A percentile compares a stretch with the other conserved stretches of the same genome.
Conservation (phyloP, 1,140 invertebrate species). For the Dendroctonus valens region DNA sequence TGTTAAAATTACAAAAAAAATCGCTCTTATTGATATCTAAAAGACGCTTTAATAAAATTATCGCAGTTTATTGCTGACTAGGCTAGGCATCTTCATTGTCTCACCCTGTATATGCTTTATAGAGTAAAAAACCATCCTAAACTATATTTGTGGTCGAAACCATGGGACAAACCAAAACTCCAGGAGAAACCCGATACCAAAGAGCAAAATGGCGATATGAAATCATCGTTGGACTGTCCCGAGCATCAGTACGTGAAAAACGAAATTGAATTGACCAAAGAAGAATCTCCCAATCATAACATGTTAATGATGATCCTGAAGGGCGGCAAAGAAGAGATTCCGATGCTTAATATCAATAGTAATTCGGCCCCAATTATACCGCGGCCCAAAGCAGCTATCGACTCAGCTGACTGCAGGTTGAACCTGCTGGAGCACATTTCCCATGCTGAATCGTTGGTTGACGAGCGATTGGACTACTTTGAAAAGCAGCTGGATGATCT, state of each 20-base stretch:
- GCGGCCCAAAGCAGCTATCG: conserved; percentile 77
- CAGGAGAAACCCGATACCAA: conserved; percentile 42
- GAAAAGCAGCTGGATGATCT: conserved; percentile 70
- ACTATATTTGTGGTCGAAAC: conserved; percentile 81
- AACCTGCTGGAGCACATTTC: conserved; percentile 76
- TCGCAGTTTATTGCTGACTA: too few species aligned
- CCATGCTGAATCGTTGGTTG: conserved; percentile 69
- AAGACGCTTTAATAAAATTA: too few species aligned
- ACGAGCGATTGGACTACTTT: conserved; percentile 69
- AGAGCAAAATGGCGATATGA: conserved; percentile 26
- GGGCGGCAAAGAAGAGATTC: conserved; percentile 38
- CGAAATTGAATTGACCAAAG: conserved; percentile 28
- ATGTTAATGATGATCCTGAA: conserved; percentile 44
- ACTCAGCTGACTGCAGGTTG: conserved; percentile 72
- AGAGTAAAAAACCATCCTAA: conserved; percentile 79
- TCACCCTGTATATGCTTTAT: conserved; percentile 27
- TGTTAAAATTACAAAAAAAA: too few species aligned
- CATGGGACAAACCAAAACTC: conserved; percentile 63
- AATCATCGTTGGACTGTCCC: conserved; percentile 35
- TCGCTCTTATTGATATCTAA: too few species aligned
- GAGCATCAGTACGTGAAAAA: conserved; percentile 36
- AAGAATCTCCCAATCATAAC: conserved; percentile 27
- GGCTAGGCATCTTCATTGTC: too few species aligned
- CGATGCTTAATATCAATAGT: conserved; percentile 37
- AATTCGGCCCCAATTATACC: conserved; percentile 56